Percentiles rank a stretch among this genome's conserved stretches.
These are phyloP conservation scores for Sylvilagus bachmani DNA, from an alignment of 2,113 vertebrate genomes.

Conservation along the genomic window DNA sequence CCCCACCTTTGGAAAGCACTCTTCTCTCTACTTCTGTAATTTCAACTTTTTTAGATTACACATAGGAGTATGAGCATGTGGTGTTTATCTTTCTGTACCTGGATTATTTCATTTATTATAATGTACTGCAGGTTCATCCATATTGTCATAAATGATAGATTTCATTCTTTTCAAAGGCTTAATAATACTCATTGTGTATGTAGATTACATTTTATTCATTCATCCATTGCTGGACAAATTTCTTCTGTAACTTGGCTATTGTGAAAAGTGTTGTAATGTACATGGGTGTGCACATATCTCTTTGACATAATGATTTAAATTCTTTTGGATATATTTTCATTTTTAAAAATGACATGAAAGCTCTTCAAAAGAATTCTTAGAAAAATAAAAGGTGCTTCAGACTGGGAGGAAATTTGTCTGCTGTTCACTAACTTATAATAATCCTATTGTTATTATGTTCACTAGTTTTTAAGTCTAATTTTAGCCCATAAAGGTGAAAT, in stretches of 20 bases:
- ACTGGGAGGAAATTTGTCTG: background rate
- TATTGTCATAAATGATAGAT: background rate
- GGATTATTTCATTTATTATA: background rate
- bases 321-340: background rate
- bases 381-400: background rate
- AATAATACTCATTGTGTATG: background rate
- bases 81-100: background rate
- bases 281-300: background rate
- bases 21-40: rapidly evolving
- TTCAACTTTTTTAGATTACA: background rate
- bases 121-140: background rate
- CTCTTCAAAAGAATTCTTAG: background rate
- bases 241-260: background rate
- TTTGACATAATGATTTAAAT: background rate
- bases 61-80: background rate
- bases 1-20: no score
- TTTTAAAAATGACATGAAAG: background rate
- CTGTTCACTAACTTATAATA: background rate
- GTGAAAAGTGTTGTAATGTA: background rate
- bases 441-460: background rate
- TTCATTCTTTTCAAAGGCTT: background rate
- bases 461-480: background rate
- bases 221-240: rapidly evolving
- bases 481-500: slow-evolving; percentile 9
- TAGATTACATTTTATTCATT: no score